Base-by-base conservation (phyloP, 2,888 invertebrate species). In the Syrista parreyssii region DNA sequence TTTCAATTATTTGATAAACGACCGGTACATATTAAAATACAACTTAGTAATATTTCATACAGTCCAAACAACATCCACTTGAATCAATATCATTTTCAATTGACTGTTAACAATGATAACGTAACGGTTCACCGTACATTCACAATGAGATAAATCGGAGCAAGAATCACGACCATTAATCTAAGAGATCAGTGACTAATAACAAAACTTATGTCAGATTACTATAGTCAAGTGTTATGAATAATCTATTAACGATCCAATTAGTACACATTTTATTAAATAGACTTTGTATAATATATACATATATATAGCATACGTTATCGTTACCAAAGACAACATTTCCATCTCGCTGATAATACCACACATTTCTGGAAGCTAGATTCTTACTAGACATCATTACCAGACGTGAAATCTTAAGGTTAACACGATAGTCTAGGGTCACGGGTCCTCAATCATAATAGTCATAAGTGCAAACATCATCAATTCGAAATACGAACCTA, bases 401-500 rank as follows among this genome's bases (percentile, higher is more conserved):
- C 23, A 23, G 23, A 2, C 55, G 23, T 23, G 23, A 55, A 55
- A 55, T 55, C 23, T 55, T 23, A 9, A 55, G 9, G 23, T 55
- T 23, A 23, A 55, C 55, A 9, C 55, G 55, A 55, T 55, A 55
- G 55, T 55, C 55, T 55, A 23, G 55, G 55, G 23, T 55, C 55
- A 55, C 68, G 78, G 75, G 73, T 55, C 76, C 74, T 79, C 74
- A 72, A 78, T 77, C 73, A 68, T 36, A 40, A 36, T 35, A 68
- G 31, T 73, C 69, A 76, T 74, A 68, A 73, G 72, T 71, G 69
- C 68, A 36, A 72, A 34, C 55, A 6, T 40, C 40, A 9, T 23
- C 23, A 55, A 9, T 9, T 23, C 55, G 23, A 55, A 23, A 55
- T 55, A 23, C 9, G 55, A 55, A 55, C n/a, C 86, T 86, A 82